Base-by-base conservation (phyloP, 2,797 vertebrate species). In the Spheniscus humboldti region DNA sequence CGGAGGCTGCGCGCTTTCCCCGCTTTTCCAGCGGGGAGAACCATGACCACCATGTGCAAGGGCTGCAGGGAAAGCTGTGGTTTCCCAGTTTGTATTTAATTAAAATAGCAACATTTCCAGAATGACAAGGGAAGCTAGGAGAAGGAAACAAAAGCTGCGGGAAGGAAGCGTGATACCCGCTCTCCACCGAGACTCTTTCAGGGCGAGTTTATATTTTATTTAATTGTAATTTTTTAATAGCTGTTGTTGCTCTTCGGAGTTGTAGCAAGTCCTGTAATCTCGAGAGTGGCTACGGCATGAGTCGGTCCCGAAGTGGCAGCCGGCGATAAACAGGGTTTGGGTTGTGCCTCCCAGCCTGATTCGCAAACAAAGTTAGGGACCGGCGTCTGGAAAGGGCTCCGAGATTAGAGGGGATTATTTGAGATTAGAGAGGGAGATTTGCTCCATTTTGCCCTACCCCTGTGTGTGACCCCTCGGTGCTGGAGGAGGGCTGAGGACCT, bases 391-490 rank as follows among this genome's bases (percentile, higher is more conserved):
- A 95, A 90, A 82, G 92, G 94, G 94, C 94, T 93, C 79, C 67
- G 92, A 97, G 96, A 96, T 97, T 97, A 97, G 94, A 96, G 76
- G 69, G 94, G 96, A 96, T 97, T 97, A 97, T 90, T 96, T 76
- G 90, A 96, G 95, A 95, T 94, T 92, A 96, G 91, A 92, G 85
- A 77, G 59, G 50, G 81, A 96, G 93, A 89, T 93, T 90, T 94
- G 86, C 94, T 94, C 62, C 94, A 23, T 74, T 88, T 92, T 91
- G 57, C 75, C 60, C 90, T 90, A 86, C 86, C 93, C 84, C 90
- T 50, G 47, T 60, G 53, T 74, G 76, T 88, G 87, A 95, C 94
- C 81, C 90, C 71, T 72, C 23, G 27, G 71, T 81, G 48, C 83
- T 55, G 75, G 52, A 60, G 71, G 60, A 85, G 60, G 27, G 35